Evolutionary conservation across 2,888 invertebrate genomes (phyloP), one percentile per base, ranked within the genome.

Genomic region (Ptychoptera albimana): DNA sequence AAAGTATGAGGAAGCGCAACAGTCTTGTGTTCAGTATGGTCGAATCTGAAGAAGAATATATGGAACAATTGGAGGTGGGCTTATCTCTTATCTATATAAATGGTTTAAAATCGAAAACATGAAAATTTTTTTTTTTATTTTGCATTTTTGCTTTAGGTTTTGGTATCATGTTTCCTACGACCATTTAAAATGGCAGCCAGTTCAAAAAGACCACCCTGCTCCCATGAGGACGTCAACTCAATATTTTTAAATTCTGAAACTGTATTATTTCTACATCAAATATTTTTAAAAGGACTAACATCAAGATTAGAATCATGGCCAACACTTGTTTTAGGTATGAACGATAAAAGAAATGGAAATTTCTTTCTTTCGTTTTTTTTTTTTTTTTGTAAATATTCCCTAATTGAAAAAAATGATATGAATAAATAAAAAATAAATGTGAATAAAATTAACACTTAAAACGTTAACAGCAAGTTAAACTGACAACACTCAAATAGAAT

Each of bases 161-260:
- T 85, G 36, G 82, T 84, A 13, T 82, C 87, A 10, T 89, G 89
- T 58, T 92, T 89, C 63, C 70, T 91, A 14, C 74, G 91, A 31
- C 87, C 88, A 0, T 85, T 91, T 63, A 83, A 87, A 67, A 91
- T 92, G 91, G 89, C 91, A 1, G 92, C 92, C 16, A 87, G 87
- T 56, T 87, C 88, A 9, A 89, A 89, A 64, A 86, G 87, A 58
- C 91, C 92, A 2, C 87, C 89, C 0, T 89, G 91, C 59, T 79
- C 84, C 1, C 92, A 92, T 62, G 91, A 92, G 58, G 92, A 92
- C 55, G 87, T 92, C 47, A 91, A 89, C 67, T 91, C 89, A 45
- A 91, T 92, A 55, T 92, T 91, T 67, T 70, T 92, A 50, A 92
- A 92, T 68, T 86, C 85, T 58, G 91, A 92, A 67, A 91, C 91